phyloP scores from a whole-genome alignment of 2,113 vertebrate species.

The Carettochelys insculpta region DNA sequence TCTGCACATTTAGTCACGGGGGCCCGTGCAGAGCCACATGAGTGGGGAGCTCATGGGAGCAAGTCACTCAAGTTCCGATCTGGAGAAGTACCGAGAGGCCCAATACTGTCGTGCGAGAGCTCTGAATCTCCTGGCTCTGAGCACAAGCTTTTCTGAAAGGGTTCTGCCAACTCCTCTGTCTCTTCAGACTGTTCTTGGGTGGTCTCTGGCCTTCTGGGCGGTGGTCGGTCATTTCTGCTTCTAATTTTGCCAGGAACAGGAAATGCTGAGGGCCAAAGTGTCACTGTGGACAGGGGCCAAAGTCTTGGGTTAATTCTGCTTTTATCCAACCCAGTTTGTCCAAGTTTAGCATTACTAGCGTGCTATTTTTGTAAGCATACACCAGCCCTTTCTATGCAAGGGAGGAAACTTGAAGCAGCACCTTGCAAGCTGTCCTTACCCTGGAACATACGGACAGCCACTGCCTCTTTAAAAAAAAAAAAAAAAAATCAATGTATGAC shows the following conservation, averaged over 20 bases:
- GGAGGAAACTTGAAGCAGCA: rapidly evolving
- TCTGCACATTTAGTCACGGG: background rate
- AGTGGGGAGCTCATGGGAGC: background rate
- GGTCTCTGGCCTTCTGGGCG: background rate
- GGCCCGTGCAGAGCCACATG: background rate
- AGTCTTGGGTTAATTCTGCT: rapidly evolving
- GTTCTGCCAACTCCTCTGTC: background rate
- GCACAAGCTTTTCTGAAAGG: background rate
- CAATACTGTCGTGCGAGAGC: background rate
- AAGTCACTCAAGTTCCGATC: background rate
- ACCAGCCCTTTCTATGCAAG: rapidly evolving
- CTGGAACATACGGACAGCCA: rapidly evolving
- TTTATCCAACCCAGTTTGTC: rapidly evolving
- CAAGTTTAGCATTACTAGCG: background rate
- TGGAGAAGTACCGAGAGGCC: background rate
- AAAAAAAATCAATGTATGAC: rapidly evolving
- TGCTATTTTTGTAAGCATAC: background rate
- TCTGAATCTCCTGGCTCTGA: background rate
- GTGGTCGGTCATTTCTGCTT: background rate
- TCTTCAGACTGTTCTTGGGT: background rate
- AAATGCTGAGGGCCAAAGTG: background rate
- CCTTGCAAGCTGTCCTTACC: too few relatives aligned
- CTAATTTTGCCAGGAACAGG: background rate
- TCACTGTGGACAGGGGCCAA: background rate
- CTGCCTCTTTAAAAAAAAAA: rapidly evolving